Evolutionary conservation across 23 tunicate species (phyloP).

Genomic region (Styela plicata): DNA sequence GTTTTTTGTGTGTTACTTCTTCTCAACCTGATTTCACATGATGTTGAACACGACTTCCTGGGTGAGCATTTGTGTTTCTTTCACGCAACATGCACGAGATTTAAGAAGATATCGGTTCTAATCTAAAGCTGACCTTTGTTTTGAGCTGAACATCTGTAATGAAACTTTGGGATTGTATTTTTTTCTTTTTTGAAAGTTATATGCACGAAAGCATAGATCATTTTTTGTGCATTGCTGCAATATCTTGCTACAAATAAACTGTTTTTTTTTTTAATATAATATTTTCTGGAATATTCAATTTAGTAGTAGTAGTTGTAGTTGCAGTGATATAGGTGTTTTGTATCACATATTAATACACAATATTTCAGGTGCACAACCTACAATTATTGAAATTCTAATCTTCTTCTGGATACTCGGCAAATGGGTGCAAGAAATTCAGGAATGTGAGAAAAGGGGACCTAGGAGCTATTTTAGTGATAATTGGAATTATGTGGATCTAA

Average conservation of each 20-base stretch:
- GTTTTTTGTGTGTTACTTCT: constrained; percentile 32
- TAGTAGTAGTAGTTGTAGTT: no score
- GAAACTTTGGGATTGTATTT: no score
- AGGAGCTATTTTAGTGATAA: constrained; percentile 30
- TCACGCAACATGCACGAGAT: no score
- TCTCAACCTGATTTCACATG: constrained; percentile 14
- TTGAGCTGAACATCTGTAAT: no score
- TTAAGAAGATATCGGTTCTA: no score
- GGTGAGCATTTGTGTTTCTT: constrained; percentile 18
- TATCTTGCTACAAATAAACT: background rate
- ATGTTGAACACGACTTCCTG: background rate
- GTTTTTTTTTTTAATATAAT: no score
- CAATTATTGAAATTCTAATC: constrained; percentile 27
- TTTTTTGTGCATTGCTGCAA: background rate
- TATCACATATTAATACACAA: no score
- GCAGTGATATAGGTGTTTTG: no score
- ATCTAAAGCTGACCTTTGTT: no score
- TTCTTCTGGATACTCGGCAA: constrained; percentile 51
- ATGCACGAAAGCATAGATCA: no score
- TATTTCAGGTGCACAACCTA: constrained; percentile 29
- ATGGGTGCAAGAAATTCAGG: constrained; percentile 57
- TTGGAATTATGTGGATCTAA: constrained; percentile 44
- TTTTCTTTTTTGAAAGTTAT: no score
- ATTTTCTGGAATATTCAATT: no score
- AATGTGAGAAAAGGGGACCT: constrained; percentile 32